phyloP scores from a whole-genome alignment of 2,888 invertebrate species.

The Spodoptera littoralis region DNA sequence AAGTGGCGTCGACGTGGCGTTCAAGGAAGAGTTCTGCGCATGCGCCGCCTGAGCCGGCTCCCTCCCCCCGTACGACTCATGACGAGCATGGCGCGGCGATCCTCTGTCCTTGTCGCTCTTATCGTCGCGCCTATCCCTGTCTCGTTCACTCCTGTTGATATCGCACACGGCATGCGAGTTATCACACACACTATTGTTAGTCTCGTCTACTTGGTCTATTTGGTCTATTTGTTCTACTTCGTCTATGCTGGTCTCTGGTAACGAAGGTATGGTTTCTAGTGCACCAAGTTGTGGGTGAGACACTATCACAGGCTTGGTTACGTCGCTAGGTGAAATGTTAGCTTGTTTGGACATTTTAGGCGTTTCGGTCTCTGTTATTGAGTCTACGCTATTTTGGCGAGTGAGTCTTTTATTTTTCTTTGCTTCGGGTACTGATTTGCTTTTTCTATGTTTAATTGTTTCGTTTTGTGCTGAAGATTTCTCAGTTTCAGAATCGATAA shows the following conservation, averaged over 20 bases:
- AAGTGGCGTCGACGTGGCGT: slow-evolving; percentile 84
- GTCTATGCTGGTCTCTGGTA: slow-evolving; percentile 78
- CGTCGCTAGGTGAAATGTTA: slow-evolving; percentile 69
- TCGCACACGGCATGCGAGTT: slow-evolving; percentile 88
- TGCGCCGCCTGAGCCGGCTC: slow-evolving; percentile 73
- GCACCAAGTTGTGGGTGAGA: slow-evolving; percentile 79
- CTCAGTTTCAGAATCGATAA: not conserved
- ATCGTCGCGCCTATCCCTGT: slow-evolving; percentile 63
- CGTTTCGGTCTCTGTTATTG: slow-evolving; percentile 67
- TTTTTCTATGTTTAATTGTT: slow-evolving; percentile 26
- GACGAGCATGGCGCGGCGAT: slow-evolving; percentile 86
- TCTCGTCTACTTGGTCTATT: slow-evolving; percentile 78
- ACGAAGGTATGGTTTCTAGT: slow-evolving; percentile 83
- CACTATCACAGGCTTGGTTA: slow-evolving; percentile 74
- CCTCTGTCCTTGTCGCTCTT: slow-evolving; percentile 75
- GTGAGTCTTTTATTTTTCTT: slow-evolving; percentile 67
- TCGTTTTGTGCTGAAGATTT: slow-evolving; percentile 1
- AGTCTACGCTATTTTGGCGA: slow-evolving; percentile 80
- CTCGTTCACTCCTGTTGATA: slow-evolving; percentile 82
- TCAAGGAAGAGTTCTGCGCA: slow-evolving; percentile 75
- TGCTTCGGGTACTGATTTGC: slow-evolving; percentile 31
- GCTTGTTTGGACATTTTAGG: slow-evolving; percentile 78
- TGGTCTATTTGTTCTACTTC: slow-evolving; percentile 68
- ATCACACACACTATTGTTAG: slow-evolving; percentile 88
- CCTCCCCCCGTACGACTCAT: slow-evolving; percentile 87